Evolutionary conservation across 2,113 vertebrate species (phyloP), one percentile per base, ranked within the genome.

Genomic region (Dascyllus trimaculatus): DNA sequence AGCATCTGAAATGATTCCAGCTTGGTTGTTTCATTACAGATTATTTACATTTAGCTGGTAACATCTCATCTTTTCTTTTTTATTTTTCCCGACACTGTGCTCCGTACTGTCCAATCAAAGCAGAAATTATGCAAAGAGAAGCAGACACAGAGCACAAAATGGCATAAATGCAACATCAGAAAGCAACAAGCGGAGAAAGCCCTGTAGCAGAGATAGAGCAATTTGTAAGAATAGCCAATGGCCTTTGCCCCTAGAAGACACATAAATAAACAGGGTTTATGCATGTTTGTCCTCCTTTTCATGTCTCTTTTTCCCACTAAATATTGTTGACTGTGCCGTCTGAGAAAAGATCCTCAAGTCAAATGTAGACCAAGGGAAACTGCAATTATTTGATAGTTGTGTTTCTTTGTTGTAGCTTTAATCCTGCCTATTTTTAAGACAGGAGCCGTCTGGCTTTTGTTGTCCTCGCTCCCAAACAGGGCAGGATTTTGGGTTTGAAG

Each of bases 311-410:
- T n/a, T 46, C 7, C 49, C 7, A 3, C 58, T 58, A 58, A 81
- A 58, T 52, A 18, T 52, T 78, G 63, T 81, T 53, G 73, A 67
- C 75, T 80, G 57, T 49, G 32, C 29, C 13, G 17, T 71, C 75
- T 74, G 45, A 51, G 61, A 63, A 82, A 78, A 82, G 11, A 72
- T 77, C 29, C 72, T 53, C 24, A 52, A 80, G 81, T 85, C 70
- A 86, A 81, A 76, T 49, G 68, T 29, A 83, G 71, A 71, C n/a
- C 25, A 80, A 71, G 25, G 60, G 35, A 77, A 77, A 53, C 29
- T 19, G 56, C 56, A 76, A 64, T 78, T 80, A 78, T 80, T 70
- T 87, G 75, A 69, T 57, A 66, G 46, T 65, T 32, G 29, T 57
- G 35, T 68, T 56, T 78, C 32, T 75, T 58, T 77, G 54, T 67